Percentiles rank a stretch among this genome's conserved stretches.
Evolutionary conservation across 2,888 invertebrate species (phyloP).

Genomic region (Opisthograptis luteolata): DNA sequence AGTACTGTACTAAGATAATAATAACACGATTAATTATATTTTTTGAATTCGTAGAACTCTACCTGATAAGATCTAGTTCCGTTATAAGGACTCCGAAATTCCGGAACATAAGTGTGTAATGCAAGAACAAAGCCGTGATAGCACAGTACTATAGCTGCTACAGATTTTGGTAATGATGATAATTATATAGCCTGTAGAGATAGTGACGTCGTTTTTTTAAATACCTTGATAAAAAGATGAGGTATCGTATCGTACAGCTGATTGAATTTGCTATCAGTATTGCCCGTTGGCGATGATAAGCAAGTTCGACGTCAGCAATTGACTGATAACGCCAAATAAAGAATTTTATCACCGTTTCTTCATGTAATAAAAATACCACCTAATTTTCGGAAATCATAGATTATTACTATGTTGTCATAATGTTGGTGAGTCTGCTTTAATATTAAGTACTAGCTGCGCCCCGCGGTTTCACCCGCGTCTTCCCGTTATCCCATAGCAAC

Average conservation of each 20-base stretch:
- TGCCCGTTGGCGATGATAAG: not conserved
- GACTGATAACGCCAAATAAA: not conserved
- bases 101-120: slow-evolving; percentile 5
- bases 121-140: slow-evolving; percentile 14
- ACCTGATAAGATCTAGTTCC: slow-evolving; percentile 20
- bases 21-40: too few relatives aligned
- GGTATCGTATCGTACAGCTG: slow-evolving; percentile 13
- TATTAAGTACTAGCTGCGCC: too few relatives aligned
- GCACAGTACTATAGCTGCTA: too few relatives aligned
- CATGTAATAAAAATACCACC: too few relatives aligned
- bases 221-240: slow-evolving; percentile 15
- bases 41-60: not conserved
- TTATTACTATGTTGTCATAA: too few relatives aligned
- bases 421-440: too few relatives aligned
- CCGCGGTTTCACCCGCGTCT: too few relatives aligned
- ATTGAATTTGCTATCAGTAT: slow-evolving; percentile 3
- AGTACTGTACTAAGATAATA: too few relatives aligned
- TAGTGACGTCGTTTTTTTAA: slow-evolving; percentile 12
- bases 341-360: not conserved
- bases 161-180: too few relatives aligned
- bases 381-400: too few relatives aligned
- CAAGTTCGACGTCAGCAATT: not conserved
- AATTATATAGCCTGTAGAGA: too few relatives aligned
- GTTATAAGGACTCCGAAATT: slow-evolving; percentile 5
- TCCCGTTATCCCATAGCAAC: too few relatives aligned